Evolutionary conservation across 2,888 invertebrate species (phyloP).

Genomic region (Carterocephalus palaemon): DNA sequence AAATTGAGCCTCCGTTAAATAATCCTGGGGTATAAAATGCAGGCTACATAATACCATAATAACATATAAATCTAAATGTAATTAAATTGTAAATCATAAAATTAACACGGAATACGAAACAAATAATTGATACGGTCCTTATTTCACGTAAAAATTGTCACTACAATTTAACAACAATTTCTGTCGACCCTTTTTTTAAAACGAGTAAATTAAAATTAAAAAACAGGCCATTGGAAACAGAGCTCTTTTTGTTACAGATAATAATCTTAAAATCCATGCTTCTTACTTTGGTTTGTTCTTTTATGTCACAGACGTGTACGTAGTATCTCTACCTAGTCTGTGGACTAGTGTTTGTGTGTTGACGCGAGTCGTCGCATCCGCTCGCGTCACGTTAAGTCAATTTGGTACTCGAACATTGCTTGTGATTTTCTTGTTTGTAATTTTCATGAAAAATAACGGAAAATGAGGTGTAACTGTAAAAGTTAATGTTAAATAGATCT

Average conservation of each 20-base stretch:
- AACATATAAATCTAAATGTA: neutral
- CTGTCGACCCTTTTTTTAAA: too few species aligned
- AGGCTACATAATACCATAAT: neutral
- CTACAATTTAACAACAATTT: too few species aligned
- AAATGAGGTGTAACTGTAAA: constrained; percentile 61
- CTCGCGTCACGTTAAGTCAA: too few species aligned
- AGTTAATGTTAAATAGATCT: constrained; percentile 40
- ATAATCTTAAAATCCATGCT: too few species aligned
- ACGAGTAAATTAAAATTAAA: too few species aligned
- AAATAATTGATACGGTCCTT: neutral
- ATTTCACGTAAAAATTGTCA: neutral
- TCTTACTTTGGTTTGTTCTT: too few species aligned
- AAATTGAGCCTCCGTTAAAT: neutral
- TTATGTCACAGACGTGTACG: too few species aligned
- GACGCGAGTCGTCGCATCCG: constrained; percentile 45
- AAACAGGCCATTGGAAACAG: too few species aligned
- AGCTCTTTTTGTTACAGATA: too few species aligned
- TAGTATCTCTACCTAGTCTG: too few species aligned
- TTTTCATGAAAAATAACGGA: constrained; percentile 69
- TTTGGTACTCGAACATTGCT: too few species aligned
- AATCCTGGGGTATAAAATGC: neutral
- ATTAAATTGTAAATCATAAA: neutral
- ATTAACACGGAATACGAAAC: neutral
- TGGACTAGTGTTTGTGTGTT: too few species aligned
- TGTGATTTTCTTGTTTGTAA: constrained; percentile 52